These are phyloP conservation scores for Chelonia mydas DNA, from an alignment of 2,797 vertebrate species.

Conservation along the genomic window DNA sequence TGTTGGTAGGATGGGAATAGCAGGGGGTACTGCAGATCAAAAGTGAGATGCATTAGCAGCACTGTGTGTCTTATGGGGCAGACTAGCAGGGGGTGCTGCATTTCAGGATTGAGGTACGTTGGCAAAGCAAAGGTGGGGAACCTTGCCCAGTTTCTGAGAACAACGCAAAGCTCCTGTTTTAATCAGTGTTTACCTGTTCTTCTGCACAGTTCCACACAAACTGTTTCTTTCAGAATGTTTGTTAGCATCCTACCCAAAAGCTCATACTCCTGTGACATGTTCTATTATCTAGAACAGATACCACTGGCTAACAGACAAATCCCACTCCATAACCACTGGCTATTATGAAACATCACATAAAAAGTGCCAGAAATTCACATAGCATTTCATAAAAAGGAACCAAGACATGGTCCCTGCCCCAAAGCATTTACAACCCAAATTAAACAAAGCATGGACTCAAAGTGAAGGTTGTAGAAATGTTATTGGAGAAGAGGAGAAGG, in stretches of 20 bases:
- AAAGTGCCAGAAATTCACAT: fast-evolving
- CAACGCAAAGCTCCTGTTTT: constrained; percentile 38
- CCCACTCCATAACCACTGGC: fast-evolving
- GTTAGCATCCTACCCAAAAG: neutral
- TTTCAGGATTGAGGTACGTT: constrained; percentile 20
- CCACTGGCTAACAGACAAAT: fast-evolving
- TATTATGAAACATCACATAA: neutral
- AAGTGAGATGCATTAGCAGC: constrained; percentile 21
- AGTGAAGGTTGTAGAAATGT: neutral
- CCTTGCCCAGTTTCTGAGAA: constrained; percentile 41
- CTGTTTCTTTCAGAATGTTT: neutral
- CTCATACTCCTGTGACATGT: neutral
- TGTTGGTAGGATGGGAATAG: constrained; percentile 44
- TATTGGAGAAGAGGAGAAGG: neutral
- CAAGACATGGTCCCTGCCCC: fast-evolving
- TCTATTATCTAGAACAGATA: neutral
- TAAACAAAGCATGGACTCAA: neutral
- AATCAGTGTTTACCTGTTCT: constrained; percentile 51
- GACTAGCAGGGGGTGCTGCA: constrained; percentile 43
- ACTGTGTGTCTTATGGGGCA: constrained; percentile 2
- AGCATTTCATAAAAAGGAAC: neutral
- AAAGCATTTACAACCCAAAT: neutral
- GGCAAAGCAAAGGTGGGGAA: constrained; percentile 54
- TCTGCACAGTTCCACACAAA: constrained; percentile 47
- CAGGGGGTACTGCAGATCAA: neutral